Base-by-base conservation (phyloP, 2,113 vertebrate genomes). In the Aegithalos caudatus region DNA sequence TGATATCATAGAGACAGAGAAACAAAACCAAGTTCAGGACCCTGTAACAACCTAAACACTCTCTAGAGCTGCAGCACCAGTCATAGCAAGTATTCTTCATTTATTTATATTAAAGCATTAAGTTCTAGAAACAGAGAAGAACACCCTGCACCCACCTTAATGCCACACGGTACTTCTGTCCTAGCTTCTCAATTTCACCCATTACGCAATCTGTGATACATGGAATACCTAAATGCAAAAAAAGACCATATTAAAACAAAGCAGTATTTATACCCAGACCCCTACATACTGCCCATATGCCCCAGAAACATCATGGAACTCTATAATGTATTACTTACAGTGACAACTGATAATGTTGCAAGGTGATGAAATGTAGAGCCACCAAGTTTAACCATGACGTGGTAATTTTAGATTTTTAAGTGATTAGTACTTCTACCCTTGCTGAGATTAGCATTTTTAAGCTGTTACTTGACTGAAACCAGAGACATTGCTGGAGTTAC, bases 201-300 rank as follows among this genome's bases (percentile, higher is more conserved):
- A 99, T 99, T 38, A 99, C 99, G 78, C 99, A 99, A 96, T 99
- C 99, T 72, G 99, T 99, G 96, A 99, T 99, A 83, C 99, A 99
- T 10, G 99, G 99, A 93, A 99, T 98, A 97, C 99, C 99, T 99
- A 93, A 20, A 91, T 64, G 70, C 14, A 87, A 79, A 96, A 51
- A 42, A 35, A 50, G 3, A 3, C 17, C 6, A 0, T 13, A 66
- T 86, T 54, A 69, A 72, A 86, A 54, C 42, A 44, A 66, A 62
- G 28, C 18, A 51, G 7, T 23, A n/a, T 66, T 66, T 64, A 64
- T 81, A 70, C 28, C 71, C 22, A 64, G 56, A 62, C 17, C 8
- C 10, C 31, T 58, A 9, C 10, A n/a, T 24, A 61, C 8, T 72
- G 40, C 22, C 29, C 25, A 35, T 1, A 1, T 45, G 6, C 47